Percentiles rank a stretch among this genome's conserved stretches.
Evolutionary conservation across 2,888 invertebrate genomes (phyloP).

Genomic region (Osmoderma eremita): DNA sequence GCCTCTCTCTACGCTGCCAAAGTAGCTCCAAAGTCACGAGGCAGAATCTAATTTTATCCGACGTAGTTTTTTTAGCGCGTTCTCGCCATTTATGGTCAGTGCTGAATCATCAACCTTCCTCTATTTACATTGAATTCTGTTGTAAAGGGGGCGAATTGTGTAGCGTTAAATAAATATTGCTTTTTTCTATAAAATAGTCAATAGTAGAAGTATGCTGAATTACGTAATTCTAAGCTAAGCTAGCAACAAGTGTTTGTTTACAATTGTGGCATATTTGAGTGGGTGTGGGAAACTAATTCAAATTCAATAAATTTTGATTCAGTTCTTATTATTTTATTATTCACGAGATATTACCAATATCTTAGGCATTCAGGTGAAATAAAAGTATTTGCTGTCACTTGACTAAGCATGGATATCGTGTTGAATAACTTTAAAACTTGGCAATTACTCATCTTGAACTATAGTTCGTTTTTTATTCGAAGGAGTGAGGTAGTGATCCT

Average conservation of each 20-base stretch:
- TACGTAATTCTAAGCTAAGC: background rate
- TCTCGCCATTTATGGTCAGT: slow-evolving; percentile 27
- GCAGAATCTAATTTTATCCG: slow-evolving; percentile 31
- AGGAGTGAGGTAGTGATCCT: too few relatives aligned
- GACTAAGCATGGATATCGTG: too few relatives aligned
- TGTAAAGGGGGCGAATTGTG: too few relatives aligned
- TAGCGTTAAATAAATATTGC: too few relatives aligned
- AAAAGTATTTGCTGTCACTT: too few relatives aligned
- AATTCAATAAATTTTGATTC: background rate
- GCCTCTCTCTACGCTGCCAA: background rate
- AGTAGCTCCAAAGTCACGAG: slow-evolving; percentile 32
- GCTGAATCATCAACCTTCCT: slow-evolving; percentile 27
- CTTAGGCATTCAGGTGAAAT: too few relatives aligned
- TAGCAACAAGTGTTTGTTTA: slow-evolving; percentile 15
- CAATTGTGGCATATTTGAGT: background rate
- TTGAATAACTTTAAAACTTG: too few relatives aligned
- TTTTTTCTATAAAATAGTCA: background rate
- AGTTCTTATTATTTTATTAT: too few relatives aligned
- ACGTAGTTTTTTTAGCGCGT: slow-evolving; percentile 29
- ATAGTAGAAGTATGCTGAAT: too few relatives aligned
- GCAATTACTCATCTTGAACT: too few relatives aligned
- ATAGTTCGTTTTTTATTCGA: too few relatives aligned
- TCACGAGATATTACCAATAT: too few relatives aligned
- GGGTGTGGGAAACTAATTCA: background rate
- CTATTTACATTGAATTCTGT: slow-evolving; percentile 18